Conservation (phyloP, 92 coral and sea anemone genomes). For the Pocillopora grandis region DNA sequence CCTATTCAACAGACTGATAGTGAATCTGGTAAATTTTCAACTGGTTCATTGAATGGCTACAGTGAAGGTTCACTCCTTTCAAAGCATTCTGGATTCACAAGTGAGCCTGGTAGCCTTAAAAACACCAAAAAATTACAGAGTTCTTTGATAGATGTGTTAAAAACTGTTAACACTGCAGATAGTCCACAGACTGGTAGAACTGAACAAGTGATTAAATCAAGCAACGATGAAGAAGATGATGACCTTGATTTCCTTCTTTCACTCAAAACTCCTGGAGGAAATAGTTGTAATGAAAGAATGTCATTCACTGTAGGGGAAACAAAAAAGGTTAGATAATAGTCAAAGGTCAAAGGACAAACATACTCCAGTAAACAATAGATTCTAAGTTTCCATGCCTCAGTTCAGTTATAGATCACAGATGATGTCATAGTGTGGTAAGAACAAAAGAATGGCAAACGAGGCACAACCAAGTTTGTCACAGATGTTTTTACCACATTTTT, state of each 20-base stretch:
- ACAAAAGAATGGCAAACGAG: too few relatives aligned
- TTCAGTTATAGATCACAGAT: too few relatives aligned
- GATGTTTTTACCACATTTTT: too few relatives aligned
- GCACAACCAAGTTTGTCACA: too few relatives aligned
- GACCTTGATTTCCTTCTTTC: constrained; percentile 76
- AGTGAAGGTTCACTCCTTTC: background rate
- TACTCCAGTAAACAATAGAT: background rate
- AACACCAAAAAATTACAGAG: constrained; percentile 31
- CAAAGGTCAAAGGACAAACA: background rate
- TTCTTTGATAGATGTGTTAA: constrained; percentile 26
- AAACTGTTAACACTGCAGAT: background rate
- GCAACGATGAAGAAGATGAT: constrained; percentile 40
- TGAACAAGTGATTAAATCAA: background rate
- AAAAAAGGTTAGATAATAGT: constrained; percentile 4
- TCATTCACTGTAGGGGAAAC: background rate
- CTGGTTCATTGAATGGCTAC: background rate
- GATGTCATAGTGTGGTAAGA: too few relatives aligned
- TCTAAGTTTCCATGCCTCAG: too few relatives aligned
- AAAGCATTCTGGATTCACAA: background rate
- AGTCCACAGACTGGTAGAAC: background rate
- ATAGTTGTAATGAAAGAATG: too few relatives aligned
- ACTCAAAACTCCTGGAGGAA: constrained; percentile 39
- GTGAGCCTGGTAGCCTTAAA: background rate
- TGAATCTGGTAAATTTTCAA: background rate
- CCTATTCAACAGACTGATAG: background rate